Base-by-base conservation (phyloP, 1,140 invertebrate species). In the Odontomachus brunneus region DNA sequence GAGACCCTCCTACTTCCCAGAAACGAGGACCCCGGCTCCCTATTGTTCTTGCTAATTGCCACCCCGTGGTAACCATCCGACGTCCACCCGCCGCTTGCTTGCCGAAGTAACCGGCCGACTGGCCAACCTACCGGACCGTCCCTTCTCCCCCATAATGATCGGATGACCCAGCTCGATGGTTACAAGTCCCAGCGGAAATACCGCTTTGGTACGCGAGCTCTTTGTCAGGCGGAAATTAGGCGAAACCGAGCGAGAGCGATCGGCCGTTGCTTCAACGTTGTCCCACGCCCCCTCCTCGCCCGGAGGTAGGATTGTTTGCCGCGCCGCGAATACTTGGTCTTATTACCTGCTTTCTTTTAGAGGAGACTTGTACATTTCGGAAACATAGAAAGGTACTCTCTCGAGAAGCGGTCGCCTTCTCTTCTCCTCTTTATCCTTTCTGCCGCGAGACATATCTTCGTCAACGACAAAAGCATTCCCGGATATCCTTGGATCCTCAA, bases 41-140 rank as follows among this genome's bases (percentile, higher is more conserved):
- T 89, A 92, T 92, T 92, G 91, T 92, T 92, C 91, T 91, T 92
- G 90, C 91, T 92, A 92, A 92, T 92, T 92, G 91, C 91, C 91
- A 89, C 87, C 89, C 91, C 84, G 84, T 67, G n/a, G 69, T 62
- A 86, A 83, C 87, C 81, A 80, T 80, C 78, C 88, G 72, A 26
- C 66, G 19, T 51, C 49, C 69, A 65, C 60, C 49, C 60, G 59
- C 49, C 69, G 48, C 38, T 33, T 38, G 59, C 73, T 75, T 82
- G 17, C 57, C 69, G 55, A 17, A 51, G 38, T 11, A 11, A 44
- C 38, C 38, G 38, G 5, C 29, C 29, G 29, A 5, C 29, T 7
- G 38, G 38, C 38, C 38, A 44, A 44, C 38, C 38, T 44, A 44
- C 38, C 38, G 38, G 38, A 44, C 38, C 38, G 9, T 66, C 65